A percentile compares a stretch with the other conserved stretches of the same genome.
phyloP scores from a whole-genome alignment of 2,888 invertebrate species.

The Cynaeus angustus region DNA sequence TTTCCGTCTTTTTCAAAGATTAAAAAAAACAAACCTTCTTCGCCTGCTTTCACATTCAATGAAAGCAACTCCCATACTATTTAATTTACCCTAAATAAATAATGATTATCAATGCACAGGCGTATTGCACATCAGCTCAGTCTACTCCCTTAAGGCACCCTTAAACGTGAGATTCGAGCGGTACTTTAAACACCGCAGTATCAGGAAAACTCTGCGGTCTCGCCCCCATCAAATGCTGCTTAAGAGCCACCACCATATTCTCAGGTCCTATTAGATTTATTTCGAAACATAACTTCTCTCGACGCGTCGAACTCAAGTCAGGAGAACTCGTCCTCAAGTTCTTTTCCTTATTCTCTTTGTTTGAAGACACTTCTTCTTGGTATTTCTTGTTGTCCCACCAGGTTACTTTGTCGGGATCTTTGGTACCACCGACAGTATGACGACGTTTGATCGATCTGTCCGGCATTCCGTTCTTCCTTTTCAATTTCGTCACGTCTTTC shows the following conservation, averaged over 20 bases:
- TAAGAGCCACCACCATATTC: slow-evolving; percentile 72
- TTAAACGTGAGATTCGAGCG: slow-evolving; percentile 77
- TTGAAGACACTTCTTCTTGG: slow-evolving; percentile 70
- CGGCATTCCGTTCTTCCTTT: slow-evolving; percentile 86
- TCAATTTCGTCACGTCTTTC: slow-evolving; percentile 77
- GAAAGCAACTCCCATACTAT: slow-evolving; percentile 41
- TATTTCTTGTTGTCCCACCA: slow-evolving; percentile 74
- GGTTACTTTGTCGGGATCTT: slow-evolving; percentile 83
- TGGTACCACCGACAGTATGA: slow-evolving; percentile 95
- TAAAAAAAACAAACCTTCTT: slow-evolving; percentile 38
- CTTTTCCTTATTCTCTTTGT: slow-evolving; percentile 71
- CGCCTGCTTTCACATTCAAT: slow-evolving; percentile 35
- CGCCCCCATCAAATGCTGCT: slow-evolving; percentile 72
- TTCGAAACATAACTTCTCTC: slow-evolving; percentile 72
- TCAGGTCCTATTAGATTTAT: slow-evolving; percentile 74
- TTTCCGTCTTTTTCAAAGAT: slow-evolving; percentile 54
- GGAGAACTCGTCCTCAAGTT: slow-evolving; percentile 78
- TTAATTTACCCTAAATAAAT: slow-evolving; percentile 46
- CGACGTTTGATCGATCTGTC: slow-evolving; percentile 89
- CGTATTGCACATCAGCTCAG: slow-evolving; percentile 59
- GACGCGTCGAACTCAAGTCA: slow-evolving; percentile 73
- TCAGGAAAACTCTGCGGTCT: slow-evolving; percentile 74
- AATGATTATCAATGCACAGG: slow-evolving; percentile 50
- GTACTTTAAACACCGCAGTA: slow-evolving; percentile 74
- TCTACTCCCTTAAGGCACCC: slow-evolving; percentile 52